phyloP scores from a whole-genome alignment of 2,888 invertebrate species.

The Zonitis immaculata region DNA sequence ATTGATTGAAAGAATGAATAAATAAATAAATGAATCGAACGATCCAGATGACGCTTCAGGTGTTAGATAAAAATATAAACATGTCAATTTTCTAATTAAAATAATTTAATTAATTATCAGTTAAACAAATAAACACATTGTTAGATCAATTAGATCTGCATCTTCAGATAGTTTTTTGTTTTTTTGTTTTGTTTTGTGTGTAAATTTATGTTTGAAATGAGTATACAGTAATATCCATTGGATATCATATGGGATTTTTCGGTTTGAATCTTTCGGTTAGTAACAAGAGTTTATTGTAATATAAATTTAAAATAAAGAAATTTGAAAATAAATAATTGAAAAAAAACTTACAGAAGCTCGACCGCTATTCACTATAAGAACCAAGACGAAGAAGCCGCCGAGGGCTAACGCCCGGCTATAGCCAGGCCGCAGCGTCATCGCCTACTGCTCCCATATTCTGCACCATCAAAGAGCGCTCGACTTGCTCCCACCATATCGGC shows the following conservation, averaged over 20 bases:
- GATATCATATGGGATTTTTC: too few species aligned
- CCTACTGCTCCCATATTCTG: slow-evolving; percentile 47
- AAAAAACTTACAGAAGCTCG: slow-evolving; percentile 36
- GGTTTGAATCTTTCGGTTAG: too few species aligned
- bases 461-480: slow-evolving; percentile 33
- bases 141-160: too few species aligned
- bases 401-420: slow-evolving; percentile 46
- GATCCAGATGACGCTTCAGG: neutral
- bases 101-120: neutral
- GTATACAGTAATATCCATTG: too few species aligned
- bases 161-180: too few species aligned
- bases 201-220: too few species aligned
- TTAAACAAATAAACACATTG: neutral
- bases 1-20: too few species aligned
- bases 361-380: slow-evolving; percentile 34
- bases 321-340: neutral
- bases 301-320: neutral
- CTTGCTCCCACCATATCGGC: slow-evolving; percentile 36
- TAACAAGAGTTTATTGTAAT: too few species aligned
- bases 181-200: too few species aligned
- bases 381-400: slow-evolving; percentile 34
- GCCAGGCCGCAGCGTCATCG: slow-evolving; percentile 49
- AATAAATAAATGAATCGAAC: too few species aligned
- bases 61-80: neutral
- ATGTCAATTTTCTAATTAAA: neutral